Base-by-base conservation (phyloP, 2,113 vertebrate genomes). In the Corythoichthys intestinalis region DNA sequence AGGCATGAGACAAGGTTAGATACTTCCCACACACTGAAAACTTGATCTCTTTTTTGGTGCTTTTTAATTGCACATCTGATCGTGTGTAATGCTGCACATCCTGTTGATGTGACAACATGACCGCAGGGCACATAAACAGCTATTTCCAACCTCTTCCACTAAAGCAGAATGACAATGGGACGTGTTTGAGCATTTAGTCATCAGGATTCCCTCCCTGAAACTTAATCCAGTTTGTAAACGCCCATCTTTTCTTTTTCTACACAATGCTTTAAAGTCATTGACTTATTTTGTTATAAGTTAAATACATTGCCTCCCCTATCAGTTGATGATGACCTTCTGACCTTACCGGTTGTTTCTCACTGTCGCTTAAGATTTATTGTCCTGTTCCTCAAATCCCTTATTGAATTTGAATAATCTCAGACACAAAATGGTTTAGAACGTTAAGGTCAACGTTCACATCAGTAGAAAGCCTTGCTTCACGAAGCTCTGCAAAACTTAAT, bases 61-160 rank as follows among this genome's bases (percentile, higher is more conserved):
- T 63, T 38, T 49, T 65, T 65, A 65, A 63, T 46, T 50, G 37
- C 39, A 67, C 50, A 67, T 54, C 39, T 57, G 53, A 53, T 54
- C n/a, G 70, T 64, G 69, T 67, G 69, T 66, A 71, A 20, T 37
- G 65, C 66, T 69, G 60, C 48, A 60, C 34, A 10, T 65, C 63
- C 39, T 75, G 63, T 62, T 72, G 34, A 37, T 67, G 71, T n/a
- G 39, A 9, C 49, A 67, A 75, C 70, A 75, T 76, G 66, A 70
- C 82, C 66, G 52, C 20, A 41, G 76, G 78, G 71, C 76, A 73
- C 66, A 14, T 54, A 80, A 86, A 83, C 49, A 47, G 48, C 67
- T 17, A 15, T 15, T 14, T 49, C 38, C 66, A 56, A 58, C 62
- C 28, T 46, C 44, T 67, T 44, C 63, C 37, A 15, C 15, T 44